Evolutionary conservation across 2,888 invertebrate species (phyloP), one percentile per base, ranked within the genome.

Genomic region (Mechanitis messenoides): DNA sequence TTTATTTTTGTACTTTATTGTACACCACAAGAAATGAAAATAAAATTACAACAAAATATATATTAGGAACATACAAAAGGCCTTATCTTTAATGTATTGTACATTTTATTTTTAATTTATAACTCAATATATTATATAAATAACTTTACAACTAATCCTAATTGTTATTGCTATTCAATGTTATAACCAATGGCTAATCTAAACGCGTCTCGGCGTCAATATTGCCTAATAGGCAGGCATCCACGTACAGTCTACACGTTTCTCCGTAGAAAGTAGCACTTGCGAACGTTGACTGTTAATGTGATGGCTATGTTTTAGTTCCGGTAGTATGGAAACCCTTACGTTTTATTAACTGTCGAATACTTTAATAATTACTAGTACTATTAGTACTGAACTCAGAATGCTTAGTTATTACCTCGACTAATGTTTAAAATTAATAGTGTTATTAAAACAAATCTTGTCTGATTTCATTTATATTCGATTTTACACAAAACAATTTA

Each of bases 261-360:
- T 81, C 83, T 74, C 77, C 73, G 76, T 86, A 87, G 89, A 89
- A 88, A 88, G 89, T 81, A 71, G 83, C 77, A 78, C 79, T 75
- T 76, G 83, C 68, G 81, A 77, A 75, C 70, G 67, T 55, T 66
- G 88, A 89, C 87, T 89, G 80, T 78, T 83, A 88, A 89, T 88
- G 82, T 69, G 72, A 76, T 79, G 72, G 71, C 74, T 68, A 71
- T 69, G 67, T 63, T 67, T 73, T 65, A 69, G 84, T 85, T 85
- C 84, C 83, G 83, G 81, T 74, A 77, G 73, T 71, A 74, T 71
- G 71, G 72, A 59, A 59, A 64, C 70, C 77, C 77, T 77, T 77
- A 76, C 33, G 47, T 50, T 55, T 33, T 35, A 60, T 11, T 31
- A 31, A 31, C 9, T 9, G 28, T n/a, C 6, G 5, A 50, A 50